These are phyloP conservation scores for Paramisgurnus dabryanus DNA, from an alignment of 2,113 vertebrate genomes.

Conservation along the genomic window DNA sequence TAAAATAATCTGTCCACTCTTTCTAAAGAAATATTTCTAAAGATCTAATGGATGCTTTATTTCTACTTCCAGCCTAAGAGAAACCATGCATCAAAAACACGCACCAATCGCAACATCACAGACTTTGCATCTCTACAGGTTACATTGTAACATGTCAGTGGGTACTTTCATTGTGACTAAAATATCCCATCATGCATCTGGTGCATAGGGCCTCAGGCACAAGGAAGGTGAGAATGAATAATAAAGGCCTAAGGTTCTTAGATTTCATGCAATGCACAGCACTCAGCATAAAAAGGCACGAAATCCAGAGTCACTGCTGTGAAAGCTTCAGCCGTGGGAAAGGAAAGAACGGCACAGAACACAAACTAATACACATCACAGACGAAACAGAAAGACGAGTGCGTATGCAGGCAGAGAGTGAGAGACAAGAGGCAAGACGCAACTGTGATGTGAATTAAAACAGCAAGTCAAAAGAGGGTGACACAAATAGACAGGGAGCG, in stretches of 20 bases:
- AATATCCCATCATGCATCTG: slow-evolving; percentile 14
- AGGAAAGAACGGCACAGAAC: background rate
- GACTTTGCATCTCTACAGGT: background rate
- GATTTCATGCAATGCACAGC: background rate
- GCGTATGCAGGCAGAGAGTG: background rate
- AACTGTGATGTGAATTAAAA: slow-evolving; percentile 20
- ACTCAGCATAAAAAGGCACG: background rate
- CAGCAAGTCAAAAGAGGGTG: slow-evolving; percentile 11
- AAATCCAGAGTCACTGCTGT: background rate
- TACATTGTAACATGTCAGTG: background rate
- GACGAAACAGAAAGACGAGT: background rate
- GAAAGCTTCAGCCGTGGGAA: background rate
- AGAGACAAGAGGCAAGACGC: background rate
- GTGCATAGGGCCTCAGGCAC: background rate
- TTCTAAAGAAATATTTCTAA: too few species aligned
- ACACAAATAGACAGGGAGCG: slow-evolving; percentile 18
- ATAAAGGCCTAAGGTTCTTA: background rate
- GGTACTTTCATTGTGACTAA: background rate
- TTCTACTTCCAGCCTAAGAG: background rate
- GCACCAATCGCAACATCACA: background rate
- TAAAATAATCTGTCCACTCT: too few species aligned
- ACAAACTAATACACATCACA: background rate
- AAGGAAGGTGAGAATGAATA: background rate
- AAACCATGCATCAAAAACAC: background rate
- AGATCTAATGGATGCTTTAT: too few species aligned